Base-by-base conservation (phyloP, 1,140 invertebrate genomes). In the Drosophila grimshawi region DNA sequence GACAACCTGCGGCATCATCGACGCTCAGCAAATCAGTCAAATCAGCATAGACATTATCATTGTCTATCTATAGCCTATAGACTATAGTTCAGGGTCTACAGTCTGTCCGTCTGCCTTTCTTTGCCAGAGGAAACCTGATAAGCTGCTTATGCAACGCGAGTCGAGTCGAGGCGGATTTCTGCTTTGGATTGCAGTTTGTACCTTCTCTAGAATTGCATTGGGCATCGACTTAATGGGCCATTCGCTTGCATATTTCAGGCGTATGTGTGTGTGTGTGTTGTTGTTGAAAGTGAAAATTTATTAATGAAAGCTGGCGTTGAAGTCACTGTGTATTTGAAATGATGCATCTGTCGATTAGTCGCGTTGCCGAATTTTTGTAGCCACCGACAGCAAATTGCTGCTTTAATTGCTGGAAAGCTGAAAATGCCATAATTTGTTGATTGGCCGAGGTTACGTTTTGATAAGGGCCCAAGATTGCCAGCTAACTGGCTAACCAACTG, bases 361-460 rank as follows among this genome's bases (percentile, higher is more conserved):
- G 51, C 6, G 49, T 62, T 37, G 64, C 53, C 60, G 62, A 68
- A 80, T 57, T 73, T 68, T 63, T 53, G 10, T 60, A 41, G 51
- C 35, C 43, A 49, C 45, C 43, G 37, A 60, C 59, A 55, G 55
- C 52, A 79, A 77, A 77, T 79, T 73, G 69, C 48, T 67, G 74
- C 69, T 8, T 69, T 83, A 83, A 83, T 83, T 82, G 80, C 66
- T 81, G 80, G 81, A 83, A 82, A 82, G 81, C 76, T 62, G 76
- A 55, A 79, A 86, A 79, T 81, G 79, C 76, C 78, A 86, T 86
- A 70, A 88, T 76, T 88, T 68, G 63, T 63, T 68, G 83, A 80
- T 69, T 74, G 75, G 77, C 55, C 69, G 52, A 60, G 33, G 51
- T 68, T 75, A 48, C 55, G 68, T 65, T 72, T 66, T 62, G 79